Conservation (phyloP, 2,888 invertebrate genomes). For the Tipula vernalis region DNA sequence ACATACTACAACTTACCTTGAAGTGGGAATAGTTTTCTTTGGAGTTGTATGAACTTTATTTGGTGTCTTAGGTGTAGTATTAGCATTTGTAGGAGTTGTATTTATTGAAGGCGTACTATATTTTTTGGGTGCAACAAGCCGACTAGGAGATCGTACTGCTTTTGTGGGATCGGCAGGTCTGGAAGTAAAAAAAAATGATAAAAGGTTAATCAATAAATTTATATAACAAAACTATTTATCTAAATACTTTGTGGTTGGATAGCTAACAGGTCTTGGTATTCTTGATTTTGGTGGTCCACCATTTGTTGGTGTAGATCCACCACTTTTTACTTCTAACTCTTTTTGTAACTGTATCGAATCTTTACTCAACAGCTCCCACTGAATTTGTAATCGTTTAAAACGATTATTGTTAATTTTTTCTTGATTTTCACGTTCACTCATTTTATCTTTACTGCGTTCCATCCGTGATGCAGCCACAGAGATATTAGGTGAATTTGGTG, state of each 20-base stretch:
- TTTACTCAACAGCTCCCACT: slow-evolving; percentile 36
- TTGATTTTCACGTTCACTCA: slow-evolving; percentile 23
- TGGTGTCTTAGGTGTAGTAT: slow-evolving; percentile 13
- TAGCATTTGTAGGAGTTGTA: slow-evolving; percentile 14
- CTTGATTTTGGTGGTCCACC: slow-evolving; percentile 29
- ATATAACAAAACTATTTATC: neutral
- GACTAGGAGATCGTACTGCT: slow-evolving; percentile 32
- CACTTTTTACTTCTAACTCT: slow-evolving; percentile 32
- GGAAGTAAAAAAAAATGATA: neutral
- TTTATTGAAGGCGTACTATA: slow-evolving; percentile 25
- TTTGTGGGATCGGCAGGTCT: slow-evolving; percentile 22
- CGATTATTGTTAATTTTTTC: slow-evolving; percentile 35
- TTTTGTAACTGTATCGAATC: slow-evolving; percentile 32
- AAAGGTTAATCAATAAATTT: neutral
- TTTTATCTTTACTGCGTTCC: neutral
- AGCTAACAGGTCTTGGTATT: slow-evolving; percentile 36
- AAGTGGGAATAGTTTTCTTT: slow-evolving; percentile 30
- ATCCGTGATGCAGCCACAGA: slow-evolving; percentile 36
- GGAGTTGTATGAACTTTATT: slow-evolving; percentile 27
- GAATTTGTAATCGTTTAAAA: slow-evolving; percentile 35
- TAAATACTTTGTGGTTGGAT: slow-evolving; percentile 35
- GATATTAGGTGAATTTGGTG: slow-evolving; percentile 64
- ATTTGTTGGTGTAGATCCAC: slow-evolving; percentile 35
- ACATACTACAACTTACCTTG: slow-evolving; percentile 31
- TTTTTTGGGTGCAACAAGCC: slow-evolving; percentile 34